A percentile compares a stretch with the other conserved stretches of the same genome.
phyloP scores from a whole-genome alignment of 2,888 invertebrate genomes.

The Cephus runcator region DNA sequence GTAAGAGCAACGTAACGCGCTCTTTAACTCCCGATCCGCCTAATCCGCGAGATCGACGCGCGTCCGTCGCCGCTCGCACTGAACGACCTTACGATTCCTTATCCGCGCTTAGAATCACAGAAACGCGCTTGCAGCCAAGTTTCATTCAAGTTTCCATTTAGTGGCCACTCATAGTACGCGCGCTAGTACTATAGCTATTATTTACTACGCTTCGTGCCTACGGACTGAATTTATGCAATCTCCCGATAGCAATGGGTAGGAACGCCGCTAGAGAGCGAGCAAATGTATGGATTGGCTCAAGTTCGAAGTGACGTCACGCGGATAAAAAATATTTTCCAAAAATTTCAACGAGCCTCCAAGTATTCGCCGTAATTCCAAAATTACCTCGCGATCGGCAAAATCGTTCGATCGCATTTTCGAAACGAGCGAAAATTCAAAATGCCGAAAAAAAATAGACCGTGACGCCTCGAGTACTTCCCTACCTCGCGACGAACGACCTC shows the following conservation, averaged over 20 bases:
- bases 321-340: fast-evolving
- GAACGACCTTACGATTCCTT: slow-evolving; percentile 23
- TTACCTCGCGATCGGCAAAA: background rate
- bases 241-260: slow-evolving; percentile 34
- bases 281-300: background rate
- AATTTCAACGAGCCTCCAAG: background rate
- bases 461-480: background rate
- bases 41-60: background rate
- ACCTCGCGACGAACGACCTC: background rate
- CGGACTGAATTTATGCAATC: slow-evolving; percentile 20
- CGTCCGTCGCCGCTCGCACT: background rate
- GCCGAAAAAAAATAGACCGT: background rate
- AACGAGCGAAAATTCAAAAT: fast-evolving
- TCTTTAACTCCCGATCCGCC: background rate
- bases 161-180: slow-evolving; percentile 38
- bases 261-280: slow-evolving; percentile 15
- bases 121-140: slow-evolving; percentile 19
- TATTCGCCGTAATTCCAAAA: background rate
- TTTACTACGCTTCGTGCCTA: slow-evolving; percentile 40
- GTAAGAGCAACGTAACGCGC: background rate
- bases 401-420: background rate
- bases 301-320: background rate
- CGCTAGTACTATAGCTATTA: slow-evolving; percentile 36
- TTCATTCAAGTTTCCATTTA: slow-evolving; percentile 49
- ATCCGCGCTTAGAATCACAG: slow-evolving; percentile 39